These are phyloP conservation scores for Dicycla oo DNA, from an alignment of 2,888 invertebrate species.

Conservation along the genomic window DNA sequence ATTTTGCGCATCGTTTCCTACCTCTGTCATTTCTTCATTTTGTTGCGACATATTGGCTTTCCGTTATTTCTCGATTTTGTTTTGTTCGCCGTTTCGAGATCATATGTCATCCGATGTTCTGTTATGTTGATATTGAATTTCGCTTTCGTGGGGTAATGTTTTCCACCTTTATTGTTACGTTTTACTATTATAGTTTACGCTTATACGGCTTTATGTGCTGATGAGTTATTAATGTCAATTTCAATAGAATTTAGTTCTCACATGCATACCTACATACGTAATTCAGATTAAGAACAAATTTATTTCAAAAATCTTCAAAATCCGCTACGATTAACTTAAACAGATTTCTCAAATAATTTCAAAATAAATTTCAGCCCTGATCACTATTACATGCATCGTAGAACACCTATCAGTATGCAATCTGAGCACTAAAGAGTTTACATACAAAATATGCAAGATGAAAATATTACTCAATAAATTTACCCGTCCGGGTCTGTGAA, in stretches of 20 bases:
- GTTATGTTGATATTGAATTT: constrained; percentile 53
- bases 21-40: constrained; percentile 64
- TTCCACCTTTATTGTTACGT: constrained; percentile 16
- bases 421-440: constrained; percentile 18
- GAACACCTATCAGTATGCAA: constrained; percentile 22
- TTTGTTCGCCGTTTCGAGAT: constrained; percentile 31
- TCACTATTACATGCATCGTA: neutral
- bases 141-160: constrained; percentile 27
- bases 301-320: no score
- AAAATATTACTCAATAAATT: constrained; percentile 83
- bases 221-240: neutral
- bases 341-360: no score
- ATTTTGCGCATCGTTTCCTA: constrained; percentile 67
- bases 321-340: neutral
- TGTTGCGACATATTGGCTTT: constrained; percentile 58
- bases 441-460: constrained; percentile 70
- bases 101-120: constrained; percentile 43
- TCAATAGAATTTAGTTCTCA: neutral
- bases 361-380: neutral
- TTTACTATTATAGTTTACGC: constrained; percentile 7
- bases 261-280: no score
- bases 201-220: neutral
- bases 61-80: constrained; percentile 44
- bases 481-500: constrained; percentile 77
- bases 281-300: neutral